Base-by-base conservation (phyloP, 2,113 vertebrate genomes). In the Pipa parva region DNA sequence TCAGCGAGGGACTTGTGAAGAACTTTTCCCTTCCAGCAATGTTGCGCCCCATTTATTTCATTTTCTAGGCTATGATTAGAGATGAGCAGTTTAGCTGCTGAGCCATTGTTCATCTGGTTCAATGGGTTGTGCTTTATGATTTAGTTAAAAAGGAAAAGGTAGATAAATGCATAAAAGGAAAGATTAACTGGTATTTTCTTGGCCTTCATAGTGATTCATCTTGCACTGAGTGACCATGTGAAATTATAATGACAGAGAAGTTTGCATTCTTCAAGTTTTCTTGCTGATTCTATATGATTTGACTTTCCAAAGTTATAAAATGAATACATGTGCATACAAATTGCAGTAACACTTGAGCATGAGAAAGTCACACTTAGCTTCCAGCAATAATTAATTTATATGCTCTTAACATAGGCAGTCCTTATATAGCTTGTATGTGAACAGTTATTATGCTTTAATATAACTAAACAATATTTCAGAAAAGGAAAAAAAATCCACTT, bases 41-140 rank as follows among this genome's bases (percentile, higher is more conserved):
- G 39, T 42, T n/a, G 39, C 17, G 39, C 39, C 39, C 39, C 39
- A 42, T 42, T 42, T 42, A 42, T 42, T 42, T 42, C 13, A 42
- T 42, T 42, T 42, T 42, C 39, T 42, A 42, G 39, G 39, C n/a
- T 42, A 42, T 42, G 39, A n/a, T 42, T 42, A 42, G 39, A 42
- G 17, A 15, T 42, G 39, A 42, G n/a, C 39, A 42, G n/a, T 42
- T 42, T 42, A 42, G 39, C 39, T n/a, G 39, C 17, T n/a, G 17
- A 42, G 7, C 2, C 39, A 42, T 42, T 42, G n/a, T n/a, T n/a
- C n/a, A n/a, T 42, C 15, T 42, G 39, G 39, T 42, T 42, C 39
- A 42, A 1, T 42, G 39, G 5, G 17, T 42, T 42, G 13, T 42
- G n/a, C 17, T 42, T 42, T 17, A 42, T 17, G n/a, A 17, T 4